Evolutionary conservation across 2,113 vertebrate species (phyloP).

Genomic region (Poeciliopsis occidentalis): DNA sequence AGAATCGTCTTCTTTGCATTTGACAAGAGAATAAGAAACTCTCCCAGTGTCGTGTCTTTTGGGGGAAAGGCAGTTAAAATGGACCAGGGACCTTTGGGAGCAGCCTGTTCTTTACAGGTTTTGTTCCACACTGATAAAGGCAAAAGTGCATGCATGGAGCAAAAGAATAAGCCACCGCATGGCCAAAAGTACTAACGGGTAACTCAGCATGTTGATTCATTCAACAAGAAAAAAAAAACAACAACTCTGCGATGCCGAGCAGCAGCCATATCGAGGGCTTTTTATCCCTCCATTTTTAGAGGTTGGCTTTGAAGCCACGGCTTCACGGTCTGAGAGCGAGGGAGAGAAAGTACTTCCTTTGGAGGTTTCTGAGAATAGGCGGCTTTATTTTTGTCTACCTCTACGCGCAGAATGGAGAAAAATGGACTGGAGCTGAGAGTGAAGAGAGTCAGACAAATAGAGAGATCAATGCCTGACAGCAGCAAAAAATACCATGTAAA

Average conservation of each 20-base stretch:
- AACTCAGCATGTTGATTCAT: slow-evolving; percentile 33
- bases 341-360: slow-evolving; percentile 25
- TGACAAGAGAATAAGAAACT: background rate
- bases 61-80: background rate
- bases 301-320: slow-evolving; percentile 45
- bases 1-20: background rate
- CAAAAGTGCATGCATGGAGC: background rate
- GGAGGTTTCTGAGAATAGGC: slow-evolving; percentile 50
- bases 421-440: slow-evolving; percentile 40
- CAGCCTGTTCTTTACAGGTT: background rate
- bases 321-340: slow-evolving; percentile 17
- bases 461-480: slow-evolving; percentile 50
- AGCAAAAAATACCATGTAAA: slow-evolving; percentile 39
- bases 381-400: slow-evolving; percentile 50
- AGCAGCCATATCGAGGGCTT: slow-evolving; percentile 13
- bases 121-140: background rate
- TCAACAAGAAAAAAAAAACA: slow-evolving; percentile 34
- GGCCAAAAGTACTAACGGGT: slow-evolving; percentile 33
- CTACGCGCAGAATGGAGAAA: slow-evolving; percentile 3
- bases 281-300: slow-evolving; percentile 30
- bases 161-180: slow-evolving; percentile 5
- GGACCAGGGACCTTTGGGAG: background rate
- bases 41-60: background rate
- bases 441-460: slow-evolving; percentile 28
- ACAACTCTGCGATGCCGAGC: slow-evolving; percentile 11